Evolutionary conservation across 2,888 invertebrate genomes (phyloP), one percentile per base, ranked within the genome.

Genomic region (Parochlus steinenii): DNA sequence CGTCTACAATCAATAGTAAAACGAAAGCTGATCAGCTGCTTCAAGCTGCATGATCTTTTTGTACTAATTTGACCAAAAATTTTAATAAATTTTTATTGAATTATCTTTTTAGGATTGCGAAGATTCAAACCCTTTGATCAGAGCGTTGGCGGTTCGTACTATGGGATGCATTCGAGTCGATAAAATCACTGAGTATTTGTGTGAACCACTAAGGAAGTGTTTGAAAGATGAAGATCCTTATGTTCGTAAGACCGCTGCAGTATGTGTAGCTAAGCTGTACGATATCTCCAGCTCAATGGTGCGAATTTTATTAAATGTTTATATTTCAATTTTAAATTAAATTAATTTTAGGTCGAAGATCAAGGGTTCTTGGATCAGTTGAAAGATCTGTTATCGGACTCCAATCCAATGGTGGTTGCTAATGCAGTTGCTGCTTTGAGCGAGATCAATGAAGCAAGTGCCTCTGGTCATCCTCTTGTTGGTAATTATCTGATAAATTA

Each of bases 81-180:
- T 22, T 22, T 8, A 8, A 22, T n/a, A 22, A 8, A 22, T 22
- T 22, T 8, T 22, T 22, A 22, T 8, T 8, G 7, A 22, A 22
- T 14, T 24, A 11, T 16, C 6, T 8, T 33, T 15, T 8, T 62
- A 92, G 89, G 98, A 98, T 63, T 98, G 98, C 63, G 97, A 98
- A 66, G 98, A 98, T 62, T 90, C 95, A 8, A 99, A 99, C 66
- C 98, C 98, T 19, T 64, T 98, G 54, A 98, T 99, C 54, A 74
- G 98, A 45, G 98, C 98, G 3, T 63, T 99, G 52, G 98, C 98
- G 22, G 98, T 98, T 19, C 70, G 98, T 39, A 98, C 98, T 12
- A 98, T 98, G 98, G 98, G 98, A 35, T 99, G 98, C 58, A 98
- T 98, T 53, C 74, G 98, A 10, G 98, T 98, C 37, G 98, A 98